A percentile compares a stretch with the other conserved stretches of the same genome.
Conservation (phyloP, 2,888 invertebrate genomes). For the Mamestra brassicae region DNA sequence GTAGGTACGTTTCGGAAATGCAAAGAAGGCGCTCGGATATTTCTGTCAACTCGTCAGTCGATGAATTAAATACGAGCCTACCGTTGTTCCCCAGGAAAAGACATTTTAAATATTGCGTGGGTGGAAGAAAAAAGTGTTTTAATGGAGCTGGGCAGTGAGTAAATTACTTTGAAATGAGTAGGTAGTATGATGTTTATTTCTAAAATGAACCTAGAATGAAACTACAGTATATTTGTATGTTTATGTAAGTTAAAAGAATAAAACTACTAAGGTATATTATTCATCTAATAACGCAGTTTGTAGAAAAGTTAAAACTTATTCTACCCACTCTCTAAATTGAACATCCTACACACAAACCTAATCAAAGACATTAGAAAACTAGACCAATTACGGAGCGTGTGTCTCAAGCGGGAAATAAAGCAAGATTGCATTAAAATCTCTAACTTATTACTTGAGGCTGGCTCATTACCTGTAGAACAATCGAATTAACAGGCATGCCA, state of each 20-base stretch:
- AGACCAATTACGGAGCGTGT: conserved; percentile 33
- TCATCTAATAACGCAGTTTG: not conserved
- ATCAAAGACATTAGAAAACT: conserved; percentile 53
- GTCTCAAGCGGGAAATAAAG: conserved; percentile 37
- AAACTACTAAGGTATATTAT: not conserved
- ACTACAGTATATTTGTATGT: not conserved
- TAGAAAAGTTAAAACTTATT: conserved; percentile 12
- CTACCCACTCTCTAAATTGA: conserved; percentile 20
- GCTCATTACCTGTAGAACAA: conserved; percentile 65
- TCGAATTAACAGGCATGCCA: conserved; percentile 66
- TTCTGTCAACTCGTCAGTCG: conserved; percentile 25
- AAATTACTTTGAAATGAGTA: not conserved
- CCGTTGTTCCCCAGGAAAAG: conserved; percentile 8
- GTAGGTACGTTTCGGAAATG: conserved; percentile 27
- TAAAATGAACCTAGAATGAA: not conserved
- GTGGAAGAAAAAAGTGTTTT: not conserved
- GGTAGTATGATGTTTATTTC: not conserved
- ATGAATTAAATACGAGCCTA: conserved; percentile 28
- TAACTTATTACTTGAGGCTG: conserved; percentile 59
- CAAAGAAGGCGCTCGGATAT: conserved; percentile 14
- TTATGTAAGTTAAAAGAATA: not conserved
- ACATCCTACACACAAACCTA: conserved; percentile 28
- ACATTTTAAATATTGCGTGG: conserved; percentile 7
- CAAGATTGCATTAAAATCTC: conserved; percentile 64
- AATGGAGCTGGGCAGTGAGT: not conserved